phyloP scores from a whole-genome alignment of 2,888 invertebrate genomes.

The Oxycera nigricornis region DNA sequence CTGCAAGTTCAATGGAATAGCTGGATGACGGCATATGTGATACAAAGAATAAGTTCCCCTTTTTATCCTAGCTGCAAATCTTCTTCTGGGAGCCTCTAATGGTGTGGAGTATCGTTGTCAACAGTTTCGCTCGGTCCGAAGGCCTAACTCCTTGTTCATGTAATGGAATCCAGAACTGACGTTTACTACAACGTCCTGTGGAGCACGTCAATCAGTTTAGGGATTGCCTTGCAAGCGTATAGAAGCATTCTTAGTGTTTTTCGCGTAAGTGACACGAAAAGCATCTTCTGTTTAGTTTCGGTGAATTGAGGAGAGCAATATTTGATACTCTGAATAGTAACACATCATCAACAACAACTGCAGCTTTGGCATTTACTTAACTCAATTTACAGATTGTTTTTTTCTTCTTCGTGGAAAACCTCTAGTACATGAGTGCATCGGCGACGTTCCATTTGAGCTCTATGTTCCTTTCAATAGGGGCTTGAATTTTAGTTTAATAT shows the following conservation, averaged over 20 bases:
- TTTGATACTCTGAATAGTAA: no score
- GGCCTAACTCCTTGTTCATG: background rate
- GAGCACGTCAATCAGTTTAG: slow-evolving; percentile 23
- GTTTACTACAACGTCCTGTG: slow-evolving; percentile 6
- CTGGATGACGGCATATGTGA: background rate
- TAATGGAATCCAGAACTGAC: slow-evolving; percentile 1
- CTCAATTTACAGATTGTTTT: no score
- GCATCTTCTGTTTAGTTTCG: background rate
- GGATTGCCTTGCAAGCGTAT: slow-evolving; percentile 27
- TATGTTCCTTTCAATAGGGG: no score
- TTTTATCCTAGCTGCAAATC: background rate
- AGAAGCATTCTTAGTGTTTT: background rate
- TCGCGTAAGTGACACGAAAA: background rate
- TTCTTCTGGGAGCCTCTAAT: background rate
- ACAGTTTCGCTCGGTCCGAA: background rate
- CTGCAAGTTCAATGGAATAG: no score
- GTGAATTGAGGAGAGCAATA: no score
- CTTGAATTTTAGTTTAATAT: no score
- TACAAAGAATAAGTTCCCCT: background rate
- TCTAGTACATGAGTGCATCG: no score
- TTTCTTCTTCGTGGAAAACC: no score
- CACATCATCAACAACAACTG: no score
- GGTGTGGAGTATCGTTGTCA: background rate
- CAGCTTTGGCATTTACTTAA: no score
- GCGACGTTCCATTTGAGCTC: no score